Conservation (phyloP, 2,888 invertebrate species). For the Ormyrus nitidulus region DNA sequence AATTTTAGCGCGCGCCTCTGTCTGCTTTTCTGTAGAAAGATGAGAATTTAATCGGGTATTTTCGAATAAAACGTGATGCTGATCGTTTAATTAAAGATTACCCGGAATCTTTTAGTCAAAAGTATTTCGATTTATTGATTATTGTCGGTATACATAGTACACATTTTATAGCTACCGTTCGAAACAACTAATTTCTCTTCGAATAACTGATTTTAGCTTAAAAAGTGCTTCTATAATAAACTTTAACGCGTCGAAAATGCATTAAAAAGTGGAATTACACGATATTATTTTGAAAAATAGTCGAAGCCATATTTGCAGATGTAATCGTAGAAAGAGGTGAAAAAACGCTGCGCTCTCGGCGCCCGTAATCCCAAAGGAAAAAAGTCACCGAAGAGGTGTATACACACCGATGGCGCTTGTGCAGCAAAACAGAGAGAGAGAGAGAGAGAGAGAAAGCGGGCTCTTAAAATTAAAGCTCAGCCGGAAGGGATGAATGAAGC, state of each 20-base stretch:
- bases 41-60: background rate
- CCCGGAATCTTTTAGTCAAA: background rate
- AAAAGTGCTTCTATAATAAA: background rate
- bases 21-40: slow-evolving; percentile 5
- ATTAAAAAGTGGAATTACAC: background rate
- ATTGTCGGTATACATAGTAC: background rate
- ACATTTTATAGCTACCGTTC: too few species aligned
- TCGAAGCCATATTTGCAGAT: background rate
- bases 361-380: slow-evolving; percentile 18
- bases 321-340: background rate
- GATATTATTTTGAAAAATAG: background rate
- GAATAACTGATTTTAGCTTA: background rate
- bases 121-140: slow-evolving; percentile 24
- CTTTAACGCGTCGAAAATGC: background rate
- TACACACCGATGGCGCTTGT: too few species aligned
- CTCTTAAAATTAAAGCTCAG: slow-evolving; percentile 51
- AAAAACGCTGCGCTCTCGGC: background rate
- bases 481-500: slow-evolving; percentile 59
- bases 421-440: too few species aligned
- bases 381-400: too few species aligned
- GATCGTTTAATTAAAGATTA: slow-evolving; percentile 45
- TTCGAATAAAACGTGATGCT: background rate
- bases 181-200: too few species aligned
- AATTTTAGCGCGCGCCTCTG: slow-evolving; percentile 30
- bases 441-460: slow-evolving; percentile 3